Evolutionary conservation across 2,888 invertebrate species (phyloP).

Genomic region (Athalia cordata): DNA sequence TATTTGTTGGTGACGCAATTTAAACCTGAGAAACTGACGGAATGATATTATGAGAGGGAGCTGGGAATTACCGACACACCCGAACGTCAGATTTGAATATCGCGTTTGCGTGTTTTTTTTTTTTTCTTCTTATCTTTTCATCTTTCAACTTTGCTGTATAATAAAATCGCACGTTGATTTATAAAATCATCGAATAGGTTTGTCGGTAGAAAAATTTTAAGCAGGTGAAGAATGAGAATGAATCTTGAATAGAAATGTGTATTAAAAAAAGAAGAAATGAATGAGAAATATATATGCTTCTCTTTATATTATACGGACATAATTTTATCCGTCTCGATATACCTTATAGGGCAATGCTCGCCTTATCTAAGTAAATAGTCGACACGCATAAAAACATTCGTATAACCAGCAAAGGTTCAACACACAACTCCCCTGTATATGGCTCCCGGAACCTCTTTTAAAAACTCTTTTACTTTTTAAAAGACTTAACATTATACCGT

Average conservation of each 20-base stretch:
- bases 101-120: background rate
- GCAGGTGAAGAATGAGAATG: background rate
- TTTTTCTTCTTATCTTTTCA: background rate
- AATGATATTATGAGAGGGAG: no score
- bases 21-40: no score
- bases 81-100: no score
- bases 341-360: slow-evolving; percentile 31
- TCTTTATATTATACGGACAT: background rate
- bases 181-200: background rate
- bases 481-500: no score
- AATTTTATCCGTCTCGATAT: slow-evolving; percentile 15
- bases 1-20: no score
- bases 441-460: background rate
- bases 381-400: slow-evolving; percentile 40
- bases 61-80: no score
- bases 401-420: slow-evolving; percentile 1
- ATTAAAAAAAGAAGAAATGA: background rate
- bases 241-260: background rate
- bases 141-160: background rate
- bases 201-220: background rate
- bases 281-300: background rate
- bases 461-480: no score
- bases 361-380: slow-evolving; percentile 46
- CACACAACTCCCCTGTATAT: background rate
- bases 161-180: background rate